Evolutionary conservation across 2,113 vertebrate species (phyloP).

Genomic region (Oriolus oriolus): DNA sequence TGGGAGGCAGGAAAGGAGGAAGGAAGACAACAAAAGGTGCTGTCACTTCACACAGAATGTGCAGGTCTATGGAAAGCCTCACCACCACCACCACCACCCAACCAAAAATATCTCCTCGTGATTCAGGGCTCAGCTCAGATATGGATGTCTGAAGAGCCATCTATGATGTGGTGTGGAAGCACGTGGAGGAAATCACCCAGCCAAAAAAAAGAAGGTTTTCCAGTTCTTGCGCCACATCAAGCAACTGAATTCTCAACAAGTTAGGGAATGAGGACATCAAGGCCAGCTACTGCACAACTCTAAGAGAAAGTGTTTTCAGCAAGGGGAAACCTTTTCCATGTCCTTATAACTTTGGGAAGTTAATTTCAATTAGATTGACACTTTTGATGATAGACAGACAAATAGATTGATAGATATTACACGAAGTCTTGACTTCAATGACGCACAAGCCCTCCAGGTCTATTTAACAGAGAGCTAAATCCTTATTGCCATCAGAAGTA

Average conservation of each 20-base stretch:
- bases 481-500: not conserved
- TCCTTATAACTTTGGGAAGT: not conserved
- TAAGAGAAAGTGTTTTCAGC: not conserved
- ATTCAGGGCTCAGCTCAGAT: not conserved
- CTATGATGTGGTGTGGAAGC: not conserved
- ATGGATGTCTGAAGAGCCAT: not conserved
- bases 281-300: not conserved
- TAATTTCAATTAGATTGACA: not conserved
- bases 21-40: not conserved
- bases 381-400: not conserved
- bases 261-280: not conserved
- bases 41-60: not conserved
- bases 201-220: not conserved
- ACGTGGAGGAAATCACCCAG: not conserved
- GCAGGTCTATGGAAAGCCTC: not conserved
- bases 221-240: not conserved
- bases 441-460: constrained; percentile 9
- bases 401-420: not conserved
- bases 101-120: not conserved
- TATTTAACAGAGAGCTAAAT: not conserved
- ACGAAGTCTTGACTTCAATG: not conserved
- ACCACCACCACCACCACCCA: not conserved
- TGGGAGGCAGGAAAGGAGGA: not conserved
- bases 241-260: not conserved
- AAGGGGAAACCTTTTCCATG: not conserved